Conservation (phyloP, 2,888 invertebrate species). For the Lomographa bimaculata region DNA sequence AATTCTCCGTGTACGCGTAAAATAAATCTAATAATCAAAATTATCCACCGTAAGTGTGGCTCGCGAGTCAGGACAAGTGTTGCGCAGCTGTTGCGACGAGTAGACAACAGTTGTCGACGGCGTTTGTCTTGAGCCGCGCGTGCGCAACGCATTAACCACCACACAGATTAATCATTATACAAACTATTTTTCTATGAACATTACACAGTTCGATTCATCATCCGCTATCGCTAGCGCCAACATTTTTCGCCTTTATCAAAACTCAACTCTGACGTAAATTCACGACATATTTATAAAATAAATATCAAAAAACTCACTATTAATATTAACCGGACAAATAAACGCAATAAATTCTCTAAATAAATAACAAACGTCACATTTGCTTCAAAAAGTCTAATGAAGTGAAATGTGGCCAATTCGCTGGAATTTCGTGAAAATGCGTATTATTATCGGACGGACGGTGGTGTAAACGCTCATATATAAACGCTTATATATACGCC, state of each 20-base stretch:
- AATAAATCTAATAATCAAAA: too few relatives aligned
- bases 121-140: conserved; percentile 63
- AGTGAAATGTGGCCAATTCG: conserved; percentile 27
- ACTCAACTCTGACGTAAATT: conserved; percentile 12
- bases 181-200: conserved; percentile 37
- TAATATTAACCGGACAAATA: conserved; percentile 26
- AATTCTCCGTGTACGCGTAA: too few relatives aligned
- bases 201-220: conserved; percentile 35
- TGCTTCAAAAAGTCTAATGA: conserved; percentile 28
- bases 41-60: conserved; percentile 32
- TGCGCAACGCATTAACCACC: conserved; percentile 43
- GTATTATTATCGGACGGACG: conserved; percentile 15
- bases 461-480: background rate
- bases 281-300: conserved; percentile 12
- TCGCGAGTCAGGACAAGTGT: conserved; percentile 53
- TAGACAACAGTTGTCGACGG: conserved; percentile 79
- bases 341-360: conserved; percentile 28
- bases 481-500: conserved; percentile 8
- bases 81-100: conserved; percentile 77
- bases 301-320: conserved; percentile 13
- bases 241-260: conserved; percentile 25
- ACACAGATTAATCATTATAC: conserved; percentile 60
- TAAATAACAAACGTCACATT: conserved; percentile 32
- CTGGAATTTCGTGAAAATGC: conserved; percentile 29
- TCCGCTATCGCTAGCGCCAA: conserved; percentile 23